Base-by-base conservation (phyloP, 2,113 vertebrate species). In the Crotalus viridis region DNA sequence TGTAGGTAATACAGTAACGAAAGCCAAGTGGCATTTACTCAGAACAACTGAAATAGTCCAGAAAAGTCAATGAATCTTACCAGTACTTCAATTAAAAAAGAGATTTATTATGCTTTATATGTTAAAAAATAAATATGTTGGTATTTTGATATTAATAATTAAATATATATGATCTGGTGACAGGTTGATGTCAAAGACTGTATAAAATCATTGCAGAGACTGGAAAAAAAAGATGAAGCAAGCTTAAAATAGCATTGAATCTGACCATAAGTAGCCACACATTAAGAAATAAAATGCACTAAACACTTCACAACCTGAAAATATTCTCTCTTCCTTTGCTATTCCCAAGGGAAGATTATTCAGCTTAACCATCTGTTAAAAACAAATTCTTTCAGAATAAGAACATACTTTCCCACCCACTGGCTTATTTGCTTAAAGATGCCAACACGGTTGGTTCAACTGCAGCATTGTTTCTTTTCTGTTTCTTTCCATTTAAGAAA, bases 361-460 rank as follows among this genome's bases (percentile, higher is more conserved):
- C 69, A 85, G 43, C 43, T 89, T 90, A 86, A 61, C 74, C 92
- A 86, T 90, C 92, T 93, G 88, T 56, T 93, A 90, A 90, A 93
- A 86, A 33, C 61, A 56, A 90, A 90, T 90, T 90, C 74, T 85
- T 93, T 89, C 86, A 90, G 88, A 90, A 59, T 90, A 61, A 86
- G 88, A 90, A 86, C 74, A 90, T 52, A 93, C 88, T 61, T 93
- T 86, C n/a, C 92, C 69, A 3, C 88, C 88, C 69, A 93, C 69
- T 61, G 88, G 28, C 56, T 86, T 93, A 52, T 54, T 92, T 89
- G 51, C 74, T 92, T 89, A 85, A 92, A 46, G 51, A n/a, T 89
- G 91, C 87, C 87, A 56, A 28, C 55, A 61, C 15, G 85, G 54
- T 93, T 5, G 28, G 43, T 93, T 93, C 69, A 93, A 74, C 92